Percentiles rank a stretch among this genome's conserved stretches.
phyloP scores from a whole-genome alignment of 2,113 vertebrate genomes.

The Terrapene triunguis region DNA sequence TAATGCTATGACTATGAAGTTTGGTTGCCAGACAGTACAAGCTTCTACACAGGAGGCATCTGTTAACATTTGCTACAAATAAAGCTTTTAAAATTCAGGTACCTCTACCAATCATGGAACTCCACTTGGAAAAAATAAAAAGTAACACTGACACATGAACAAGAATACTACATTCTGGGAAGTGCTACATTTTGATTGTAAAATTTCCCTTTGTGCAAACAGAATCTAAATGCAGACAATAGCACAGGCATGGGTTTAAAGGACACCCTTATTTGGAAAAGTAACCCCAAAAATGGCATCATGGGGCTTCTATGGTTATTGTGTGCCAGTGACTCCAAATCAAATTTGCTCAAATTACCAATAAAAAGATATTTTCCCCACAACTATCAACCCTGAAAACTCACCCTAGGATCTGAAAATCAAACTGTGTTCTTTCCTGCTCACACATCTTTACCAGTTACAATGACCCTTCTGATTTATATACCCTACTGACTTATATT shows the following conservation, averaged over 20 bases:
- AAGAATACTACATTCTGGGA: conserved; percentile 65
- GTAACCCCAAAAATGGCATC: conserved; percentile 55
- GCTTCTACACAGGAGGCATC: conserved; percentile 42
- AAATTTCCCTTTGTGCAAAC: conserved; percentile 63
- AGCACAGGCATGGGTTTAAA: conserved; percentile 50
- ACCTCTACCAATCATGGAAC: conserved; percentile 67
- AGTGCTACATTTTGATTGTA: conserved; percentile 63
- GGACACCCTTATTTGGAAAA: conserved; percentile 56
- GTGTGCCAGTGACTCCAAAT: conserved; percentile 6
- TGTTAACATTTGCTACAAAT: conserved; percentile 64
- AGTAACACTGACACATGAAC: conserved; percentile 62
- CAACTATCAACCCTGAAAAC: conserved; percentile 37
- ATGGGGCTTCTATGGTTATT: conserved; percentile 6
- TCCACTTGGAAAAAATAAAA: conserved; percentile 70
- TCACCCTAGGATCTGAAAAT: conserved; percentile 32
- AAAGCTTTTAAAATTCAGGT: conserved; percentile 60
- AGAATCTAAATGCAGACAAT: conserved; percentile 64
- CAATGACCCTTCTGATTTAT: conserved; percentile 16
- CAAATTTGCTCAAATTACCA: conserved; percentile 45
- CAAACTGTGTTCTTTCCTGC: conserved; percentile 30
- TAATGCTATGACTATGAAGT: neutral
- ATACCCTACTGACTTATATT: neutral
- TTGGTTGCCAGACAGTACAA: conserved; percentile 34
- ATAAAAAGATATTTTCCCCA: conserved; percentile 42
- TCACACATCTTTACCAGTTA: conserved; percentile 29